These are phyloP conservation scores for Salvelinus fontinalis DNA, from an alignment of 2,113 vertebrate species.

Conservation along the genomic window DNA sequence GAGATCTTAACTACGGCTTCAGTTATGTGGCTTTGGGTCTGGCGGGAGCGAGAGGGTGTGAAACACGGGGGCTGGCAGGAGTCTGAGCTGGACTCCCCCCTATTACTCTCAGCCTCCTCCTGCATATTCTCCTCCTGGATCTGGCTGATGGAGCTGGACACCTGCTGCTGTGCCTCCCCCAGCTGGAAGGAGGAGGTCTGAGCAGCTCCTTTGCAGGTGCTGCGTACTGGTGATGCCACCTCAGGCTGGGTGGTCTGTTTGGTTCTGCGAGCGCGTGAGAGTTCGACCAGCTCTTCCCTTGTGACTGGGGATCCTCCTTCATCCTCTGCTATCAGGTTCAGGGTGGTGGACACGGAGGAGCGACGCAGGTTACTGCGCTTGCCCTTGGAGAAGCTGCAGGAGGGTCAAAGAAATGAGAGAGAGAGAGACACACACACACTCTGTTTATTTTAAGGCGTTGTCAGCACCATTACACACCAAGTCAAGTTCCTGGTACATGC, in stretches of 20 bases:
- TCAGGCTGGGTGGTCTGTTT: no score
- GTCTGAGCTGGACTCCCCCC: no score
- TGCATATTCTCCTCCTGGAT: conserved; percentile 1
- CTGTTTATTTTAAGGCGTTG: no score
- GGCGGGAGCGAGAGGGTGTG: no score
- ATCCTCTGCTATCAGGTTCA: conserved; percentile 66
- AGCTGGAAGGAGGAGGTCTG: conserved; percentile 7
- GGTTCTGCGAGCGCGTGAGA: no score
- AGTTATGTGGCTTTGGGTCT: no score
- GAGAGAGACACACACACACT: no score
- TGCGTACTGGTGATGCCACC: conserved; percentile 48
- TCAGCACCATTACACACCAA: no score
- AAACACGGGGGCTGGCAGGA: no score
- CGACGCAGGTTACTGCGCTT: conserved; percentile 73
- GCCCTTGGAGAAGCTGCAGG: conserved; percentile 72
- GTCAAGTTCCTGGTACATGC: no score
- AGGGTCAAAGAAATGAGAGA: neutral
- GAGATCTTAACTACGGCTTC: no score
- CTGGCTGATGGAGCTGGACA: neutral
- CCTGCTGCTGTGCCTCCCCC: conserved; percentile 1
- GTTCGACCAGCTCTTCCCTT: conserved; percentile 1
- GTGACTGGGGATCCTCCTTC: neutral
- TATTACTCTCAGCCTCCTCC: conserved; percentile 13
- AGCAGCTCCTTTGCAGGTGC: conserved; percentile 52
- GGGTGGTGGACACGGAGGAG: conserved; percentile 58